Evolutionary conservation across 1,140 invertebrate species (phyloP).

Genomic region (Drosophila oshimai): DNA sequence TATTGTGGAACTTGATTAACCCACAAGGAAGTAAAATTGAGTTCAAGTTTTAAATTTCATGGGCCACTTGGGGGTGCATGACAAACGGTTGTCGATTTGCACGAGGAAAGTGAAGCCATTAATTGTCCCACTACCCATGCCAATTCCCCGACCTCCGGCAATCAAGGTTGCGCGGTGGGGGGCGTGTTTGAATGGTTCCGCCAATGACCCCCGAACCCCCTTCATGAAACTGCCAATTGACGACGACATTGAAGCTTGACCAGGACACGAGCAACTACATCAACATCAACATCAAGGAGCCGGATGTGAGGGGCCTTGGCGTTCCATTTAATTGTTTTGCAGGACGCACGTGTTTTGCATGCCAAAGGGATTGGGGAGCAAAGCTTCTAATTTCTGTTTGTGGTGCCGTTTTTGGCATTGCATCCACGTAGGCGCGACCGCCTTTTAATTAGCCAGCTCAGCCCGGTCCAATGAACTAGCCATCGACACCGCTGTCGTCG

Average conservation of each 20-base stretch:
- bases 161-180: conserved; percentile 31
- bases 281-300: conserved; percentile 23
- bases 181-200: conserved; percentile 7
- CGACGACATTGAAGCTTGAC: conserved; percentile 42
- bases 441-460: conserved; percentile 66
- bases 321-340: conserved; percentile 67
- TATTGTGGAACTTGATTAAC: not conserved
- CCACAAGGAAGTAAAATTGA: not conserved
- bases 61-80: not conserved
- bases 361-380: conserved; percentile 16
- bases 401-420: conserved; percentile 60
- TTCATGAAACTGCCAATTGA: conserved; percentile 17
- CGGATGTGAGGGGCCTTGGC: conserved; percentile 35
- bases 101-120: conserved; percentile 56
- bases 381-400: conserved; percentile 50
- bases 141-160: conserved; percentile 15
- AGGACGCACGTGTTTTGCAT: conserved; percentile 69
- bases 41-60: conserved; percentile 6
- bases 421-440: conserved; percentile 60
- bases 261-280: conserved; percentile 11
- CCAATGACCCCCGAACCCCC: not conserved
- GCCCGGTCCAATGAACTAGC: conserved; percentile 21
- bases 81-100: conserved; percentile 46
- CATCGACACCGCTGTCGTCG: conserved; percentile 38
- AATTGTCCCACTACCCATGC: conserved; percentile 38